Conservation (phyloP, 2,797 vertebrate genomes). For the Myripristis jacobus region DNA sequence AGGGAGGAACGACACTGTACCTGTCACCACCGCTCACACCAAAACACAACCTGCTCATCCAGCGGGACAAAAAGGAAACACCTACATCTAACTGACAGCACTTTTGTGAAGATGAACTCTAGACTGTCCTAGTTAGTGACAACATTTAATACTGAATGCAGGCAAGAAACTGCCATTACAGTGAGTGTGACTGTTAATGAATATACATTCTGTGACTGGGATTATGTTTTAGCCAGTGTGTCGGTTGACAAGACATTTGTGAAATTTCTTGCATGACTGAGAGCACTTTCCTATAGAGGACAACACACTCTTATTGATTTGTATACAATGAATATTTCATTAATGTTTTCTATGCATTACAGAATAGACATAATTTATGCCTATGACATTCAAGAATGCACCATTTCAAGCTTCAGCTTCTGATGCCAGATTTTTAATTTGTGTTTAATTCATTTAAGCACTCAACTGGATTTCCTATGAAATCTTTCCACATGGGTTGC, state of each 20-base stretch:
- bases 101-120: conserved; percentile 48
- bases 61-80: conserved; percentile 35
- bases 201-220: neutral
- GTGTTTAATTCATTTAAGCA: neutral
- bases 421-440: neutral
- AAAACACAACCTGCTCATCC: conserved; percentile 41
- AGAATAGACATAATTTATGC: neutral
- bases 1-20: neutral
- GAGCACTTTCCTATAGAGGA: neutral
- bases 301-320: neutral
- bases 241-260: neutral
- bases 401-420: neutral
- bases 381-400: neutral
- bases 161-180: neutral
- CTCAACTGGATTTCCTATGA: neutral
- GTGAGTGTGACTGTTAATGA: neutral
- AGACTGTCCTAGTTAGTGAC: conserved; percentile 39
- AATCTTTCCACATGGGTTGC: neutral
- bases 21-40: conserved; percentile 25
- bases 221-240: neutral
- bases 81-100: conserved; percentile 34
- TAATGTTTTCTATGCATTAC: conserved; percentile 1
- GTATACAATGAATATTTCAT: neutral
- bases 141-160: conserved; percentile 8
- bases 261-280: neutral